A percentile compares a stretch with the other conserved stretches of the same genome.
Evolutionary conservation across 2,888 invertebrate genomes (phyloP).

Genomic region (Ecliptopera silaceata): DNA sequence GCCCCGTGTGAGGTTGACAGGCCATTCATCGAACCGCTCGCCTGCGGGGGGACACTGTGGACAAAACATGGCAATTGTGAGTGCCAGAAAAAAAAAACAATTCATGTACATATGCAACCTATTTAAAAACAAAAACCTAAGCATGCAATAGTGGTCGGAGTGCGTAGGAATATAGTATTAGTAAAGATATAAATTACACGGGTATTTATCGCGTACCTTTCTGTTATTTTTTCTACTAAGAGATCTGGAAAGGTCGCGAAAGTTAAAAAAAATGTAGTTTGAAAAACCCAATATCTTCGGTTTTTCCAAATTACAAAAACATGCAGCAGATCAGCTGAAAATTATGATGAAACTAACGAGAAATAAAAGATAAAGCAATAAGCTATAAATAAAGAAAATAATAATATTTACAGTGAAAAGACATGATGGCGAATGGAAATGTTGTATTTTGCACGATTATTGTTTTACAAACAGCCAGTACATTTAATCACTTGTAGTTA

Average conservation of each 20-base stretch:
- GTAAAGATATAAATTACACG: too few relatives aligned
- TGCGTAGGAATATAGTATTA: too few relatives aligned
- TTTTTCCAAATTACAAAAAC: background rate
- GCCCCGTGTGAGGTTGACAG: slow-evolving; percentile 74
- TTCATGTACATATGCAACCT: background rate
- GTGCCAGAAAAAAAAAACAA: too few relatives aligned
- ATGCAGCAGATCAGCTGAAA: background rate
- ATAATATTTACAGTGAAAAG: slow-evolving; percentile 55
- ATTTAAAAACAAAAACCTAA: background rate
- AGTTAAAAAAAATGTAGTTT: too few relatives aligned
- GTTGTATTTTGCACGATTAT: slow-evolving; percentile 13
- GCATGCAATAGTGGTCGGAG: slow-evolving; percentile 1
- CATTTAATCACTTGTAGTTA: background rate
- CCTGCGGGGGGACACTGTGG: slow-evolving; percentile 69
- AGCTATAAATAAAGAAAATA: slow-evolving; percentile 29
- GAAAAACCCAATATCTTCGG: too few relatives aligned
- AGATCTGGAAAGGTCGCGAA: too few relatives aligned
- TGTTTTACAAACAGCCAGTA: slow-evolving; percentile 15
- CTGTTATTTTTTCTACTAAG: too few relatives aligned
- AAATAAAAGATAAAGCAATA: slow-evolving; percentile 10
- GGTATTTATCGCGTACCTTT: too few relatives aligned
- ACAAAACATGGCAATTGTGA: too few relatives aligned
- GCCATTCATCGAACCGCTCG: slow-evolving; percentile 74
- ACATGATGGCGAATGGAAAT: slow-evolving; percentile 71
- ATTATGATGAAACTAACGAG: slow-evolving; percentile 4